Base-by-base conservation (phyloP, 2,113 vertebrate species). In the Apteryx owenii region DNA sequence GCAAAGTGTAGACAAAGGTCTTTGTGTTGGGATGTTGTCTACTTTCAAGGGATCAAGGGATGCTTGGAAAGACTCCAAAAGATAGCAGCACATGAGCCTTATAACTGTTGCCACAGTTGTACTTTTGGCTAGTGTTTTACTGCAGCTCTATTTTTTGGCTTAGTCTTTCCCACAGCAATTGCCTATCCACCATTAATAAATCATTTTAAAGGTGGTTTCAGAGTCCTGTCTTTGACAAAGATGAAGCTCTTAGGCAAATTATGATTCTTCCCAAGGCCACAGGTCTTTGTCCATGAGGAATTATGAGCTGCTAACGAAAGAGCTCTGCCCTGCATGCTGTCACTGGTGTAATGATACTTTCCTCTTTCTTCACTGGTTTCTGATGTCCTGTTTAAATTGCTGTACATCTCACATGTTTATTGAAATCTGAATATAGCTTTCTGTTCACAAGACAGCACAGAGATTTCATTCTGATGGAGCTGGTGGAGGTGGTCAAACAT, bases 401-500 rank as follows among this genome's bases (percentile, higher is more conserved):
- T 62, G 22, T 62, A 51, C 6, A 42, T 69, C 29, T 90, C 61
- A 6, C 61, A 5, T 10, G 6, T 44, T 78, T 53, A 58, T 36
- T 64, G 68, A 79, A 62, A 56, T 58, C 54, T 81, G 46, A 62
- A 66, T 69, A 26, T 22, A 90, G 36, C 16, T 89, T 72, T 19
- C 6, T 62, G 40, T 62, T 72, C 40, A 51, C 9, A 22, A 28
- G 36, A 23, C 60, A 50, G 40, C 15, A 16, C 26, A 38, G 53
- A 62, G 26, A 29, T 36, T 56, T 51, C 31, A 31, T 65, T 81
- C 51, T 54, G 36, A 16, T 46, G 14, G 36, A 66, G 8, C 3
- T 48, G 53, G 25, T 69, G 54, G 22, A 73, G 13, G 10, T 0
- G 0, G 25, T 31, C 42, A 64, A 73, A 51, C 0, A 0, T 12